Evolutionary conservation across 2,888 invertebrate genomes (phyloP), one percentile per base, ranked within the genome.

Genomic region (Abrostola triplasia): DNA sequence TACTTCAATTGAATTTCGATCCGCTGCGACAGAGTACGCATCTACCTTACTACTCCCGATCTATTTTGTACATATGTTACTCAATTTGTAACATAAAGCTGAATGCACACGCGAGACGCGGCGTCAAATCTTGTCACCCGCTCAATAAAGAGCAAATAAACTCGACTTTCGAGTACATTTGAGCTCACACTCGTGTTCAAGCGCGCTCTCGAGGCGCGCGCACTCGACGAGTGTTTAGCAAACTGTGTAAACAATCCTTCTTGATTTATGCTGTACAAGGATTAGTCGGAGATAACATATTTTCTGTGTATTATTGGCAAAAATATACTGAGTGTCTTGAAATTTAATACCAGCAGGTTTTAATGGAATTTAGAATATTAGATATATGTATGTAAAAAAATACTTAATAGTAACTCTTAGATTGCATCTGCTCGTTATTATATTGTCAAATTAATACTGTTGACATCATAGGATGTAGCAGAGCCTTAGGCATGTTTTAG

Each of bases 81-180:
- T 69, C 61, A 67, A 79, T 68, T 70, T 64, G 58, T 55, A 56
- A 51, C 35, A 79, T 79, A 85, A 83, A 83, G 79, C 76, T 77
- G 59, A 78, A 79, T 77, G 79, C 78, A 82, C 77, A 78, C 70
- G 75, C 64, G 79, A 78, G 70, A 73, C 67, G 73, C 75, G 76
- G 70, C 83, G 78, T 86, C 85, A 89, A 90, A 90, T 90, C 88
- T 88, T 82, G 86, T 87, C 90, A 86, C 83, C 82, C 62, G 49
- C 85, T 87, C 89, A 89, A 90, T 89, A 88, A 86, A 87, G 87
- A 86, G 88, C 90, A 92, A 93, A 92, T 89, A 91, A 86, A 91
- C 89, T 91, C 80, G 81, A 85, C 79, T 83, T 84, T 88, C 73
- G 79, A 90, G 89, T 85, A 85, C 82, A 84, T 84, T 77, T 83